Base-by-base conservation (phyloP, 1,140 invertebrate genomes). In the Ceratitis capitata region DNA sequence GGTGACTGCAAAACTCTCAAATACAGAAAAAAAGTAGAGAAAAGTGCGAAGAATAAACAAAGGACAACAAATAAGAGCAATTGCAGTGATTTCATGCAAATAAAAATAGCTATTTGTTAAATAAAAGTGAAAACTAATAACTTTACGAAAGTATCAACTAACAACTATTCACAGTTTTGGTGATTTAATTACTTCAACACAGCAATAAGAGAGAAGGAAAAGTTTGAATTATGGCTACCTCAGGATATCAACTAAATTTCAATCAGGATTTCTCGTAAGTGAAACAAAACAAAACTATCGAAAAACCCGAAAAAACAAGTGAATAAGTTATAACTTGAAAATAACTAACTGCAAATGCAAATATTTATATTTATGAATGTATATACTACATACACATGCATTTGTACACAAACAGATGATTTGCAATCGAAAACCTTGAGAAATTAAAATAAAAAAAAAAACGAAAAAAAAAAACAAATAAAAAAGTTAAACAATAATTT, bases 221-320 rank as follows among this genome's bases (percentile, higher is more conserved):
- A n/a, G 29, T 3, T 39, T 35, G 32, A 56, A 84, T 45, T 84
- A 61, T 61, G 53, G 58, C 83, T 61, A 78, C 39, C 26, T 78
- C 85, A 83, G 85, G 85, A 87, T 91, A 91, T 90, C 88, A 89
- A 86, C 88, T 91, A 88, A 91, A 91, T 89, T 91, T 91, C 85
- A 91, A 91, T 86, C 90, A 91, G 88, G 90, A 91, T 85, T 91
- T 91, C 91, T 91, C 90, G 90, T 91, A 91, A 91, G 90, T 89
- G 84, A 26, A 74, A 4, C 42, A 19, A 26, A n/a, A 47, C 29
- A 51, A 85, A 47, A 85, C 45, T 45, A 82, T n/a, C n/a, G n/a
- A n/a, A n/a, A n/a, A n/a, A n/a, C n/a, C n/a, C n/a, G n/a, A n/a
- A 53, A 23, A 29, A 56, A 29, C 23, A 3, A 82, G 47, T 29